Conservation (phyloP, 2,113 vertebrate genomes). For the Dolichallabes microphthalmus region DNA sequence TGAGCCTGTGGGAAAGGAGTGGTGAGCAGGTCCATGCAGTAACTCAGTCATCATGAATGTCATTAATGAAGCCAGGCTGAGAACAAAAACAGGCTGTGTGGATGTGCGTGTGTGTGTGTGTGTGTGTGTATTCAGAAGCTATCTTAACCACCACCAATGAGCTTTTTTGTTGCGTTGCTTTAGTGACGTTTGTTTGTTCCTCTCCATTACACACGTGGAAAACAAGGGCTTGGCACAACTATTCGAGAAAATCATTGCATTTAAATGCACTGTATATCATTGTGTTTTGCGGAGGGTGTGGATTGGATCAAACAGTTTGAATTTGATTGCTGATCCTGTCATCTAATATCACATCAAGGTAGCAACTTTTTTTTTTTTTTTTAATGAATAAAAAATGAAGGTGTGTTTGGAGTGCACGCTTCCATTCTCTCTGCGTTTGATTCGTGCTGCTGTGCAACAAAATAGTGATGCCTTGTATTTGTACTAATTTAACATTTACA, state of each 20-base stretch:
- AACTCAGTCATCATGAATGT: conserved; percentile 18
- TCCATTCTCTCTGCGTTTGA: background rate
- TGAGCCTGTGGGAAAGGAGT: conserved; percentile 30
- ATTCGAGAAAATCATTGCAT: background rate
- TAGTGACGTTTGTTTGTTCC: conserved; percentile 11
- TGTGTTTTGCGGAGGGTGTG: background rate
- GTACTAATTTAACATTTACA: background rate
- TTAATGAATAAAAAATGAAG: background rate
- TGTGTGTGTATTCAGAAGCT: too few species aligned
- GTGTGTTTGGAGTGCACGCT: background rate
- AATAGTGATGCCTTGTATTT: background rate
- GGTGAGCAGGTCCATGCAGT: conserved; percentile 35
- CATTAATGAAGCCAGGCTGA: conserved; percentile 3
- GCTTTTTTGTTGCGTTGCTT: conserved; percentile 40
- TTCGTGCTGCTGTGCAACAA: conserved; percentile 11
- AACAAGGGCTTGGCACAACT: background rate
- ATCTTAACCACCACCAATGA: background rate
- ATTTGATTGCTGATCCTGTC: background rate
- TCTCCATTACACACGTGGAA: background rate
- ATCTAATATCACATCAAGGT: conserved; percentile 3
- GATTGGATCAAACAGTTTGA: background rate
- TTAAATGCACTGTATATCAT: background rate
- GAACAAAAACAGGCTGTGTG: background rate
- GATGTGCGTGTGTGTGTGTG: background rate
- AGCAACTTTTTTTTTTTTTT: background rate